Evolutionary conservation across 2,797 vertebrate species (phyloP), one percentile per base, ranked within the genome.

Genomic region (Ataeniobius toweri): DNA sequence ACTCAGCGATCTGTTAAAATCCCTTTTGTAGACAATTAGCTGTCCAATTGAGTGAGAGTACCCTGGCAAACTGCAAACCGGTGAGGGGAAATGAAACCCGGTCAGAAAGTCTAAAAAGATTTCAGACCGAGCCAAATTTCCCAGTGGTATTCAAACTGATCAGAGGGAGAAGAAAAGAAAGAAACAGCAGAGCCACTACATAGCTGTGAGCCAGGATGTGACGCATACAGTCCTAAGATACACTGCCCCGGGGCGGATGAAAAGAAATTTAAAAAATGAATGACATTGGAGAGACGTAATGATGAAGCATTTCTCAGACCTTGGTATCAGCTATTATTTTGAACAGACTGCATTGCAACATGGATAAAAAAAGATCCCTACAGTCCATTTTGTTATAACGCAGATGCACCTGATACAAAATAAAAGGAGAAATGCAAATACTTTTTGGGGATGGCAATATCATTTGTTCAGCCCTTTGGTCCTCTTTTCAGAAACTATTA

Each of bases 81-180:
- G 88, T 82, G 78, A 83, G 51, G 59, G 79, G 79, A 78, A 89
- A 88, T 84, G 89, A 87, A 92, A 94, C 89, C 75, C 85, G 93
- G 91, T 93, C 92, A 94, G 86, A 83, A 83, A 87, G 86, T 93
- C 80, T 85, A 86, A 84, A 83, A 81, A 85, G 56, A 92, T 92
- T 92, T 92, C 85, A 91, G 87, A 90, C 88, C 88, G 70, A 82
- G 86, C 72, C 82, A 94, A 83, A 95, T 95, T 94, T 95, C 95
- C 93, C 94, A 50, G 4, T 91, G 89, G 94, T 85, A 86, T 90
- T 93, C 81, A 83, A 89, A 87, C 72, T 69, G 90, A 93, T 92
- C 87, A 92, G 85, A 89, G 89, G 90, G 87, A 85, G 79, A 85
- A 89, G 85, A 88, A 92, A 87, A 73, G 87, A 86, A 75, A 84